Evolutionary conservation across 2,113 vertebrate species (phyloP).

Genomic region (Phylloscopus trochiloides): DNA sequence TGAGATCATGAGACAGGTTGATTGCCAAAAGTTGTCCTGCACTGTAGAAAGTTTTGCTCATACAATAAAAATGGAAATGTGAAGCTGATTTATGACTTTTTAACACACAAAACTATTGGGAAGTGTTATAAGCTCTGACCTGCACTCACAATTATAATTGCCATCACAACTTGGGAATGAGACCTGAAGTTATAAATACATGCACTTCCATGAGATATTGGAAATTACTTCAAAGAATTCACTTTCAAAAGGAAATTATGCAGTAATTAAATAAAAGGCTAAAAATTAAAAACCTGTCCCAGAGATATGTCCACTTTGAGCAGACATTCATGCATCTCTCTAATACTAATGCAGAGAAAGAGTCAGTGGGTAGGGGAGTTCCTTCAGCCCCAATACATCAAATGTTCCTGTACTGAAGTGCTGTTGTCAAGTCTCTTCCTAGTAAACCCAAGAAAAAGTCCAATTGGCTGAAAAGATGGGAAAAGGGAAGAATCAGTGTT

Average conservation of each 20-base stretch:
- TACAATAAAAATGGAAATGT: slow-evolving; percentile 58
- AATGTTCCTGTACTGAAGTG: neutral
- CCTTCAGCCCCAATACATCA: neutral
- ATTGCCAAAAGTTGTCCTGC: neutral
- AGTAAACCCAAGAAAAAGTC: neutral
- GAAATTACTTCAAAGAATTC: slow-evolving; percentile 34
- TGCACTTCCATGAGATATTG: neutral
- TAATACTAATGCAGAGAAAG: neutral
- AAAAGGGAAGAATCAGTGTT: neutral
- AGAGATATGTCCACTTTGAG: neutral
- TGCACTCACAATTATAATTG: neutral
- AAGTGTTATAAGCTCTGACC: slow-evolving; percentile 27
- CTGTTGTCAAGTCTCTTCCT: neutral
- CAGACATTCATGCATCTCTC: neutral
- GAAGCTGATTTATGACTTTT: slow-evolving; percentile 30
- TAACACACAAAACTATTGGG: neutral
- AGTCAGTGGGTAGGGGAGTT: neutral
- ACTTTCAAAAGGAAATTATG: slow-evolving; percentile 24
- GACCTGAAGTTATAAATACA: neutral
- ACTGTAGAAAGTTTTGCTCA: neutral
- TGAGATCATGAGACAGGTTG: neutral
- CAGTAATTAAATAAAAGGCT: slow-evolving; percentile 1
- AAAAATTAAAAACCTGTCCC: neutral
- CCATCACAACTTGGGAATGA: neutral
- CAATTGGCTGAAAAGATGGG: neutral